Evolutionary conservation across 2,797 vertebrate species (phyloP).

Genomic region (Aselliscus stoliczkanus): DNA sequence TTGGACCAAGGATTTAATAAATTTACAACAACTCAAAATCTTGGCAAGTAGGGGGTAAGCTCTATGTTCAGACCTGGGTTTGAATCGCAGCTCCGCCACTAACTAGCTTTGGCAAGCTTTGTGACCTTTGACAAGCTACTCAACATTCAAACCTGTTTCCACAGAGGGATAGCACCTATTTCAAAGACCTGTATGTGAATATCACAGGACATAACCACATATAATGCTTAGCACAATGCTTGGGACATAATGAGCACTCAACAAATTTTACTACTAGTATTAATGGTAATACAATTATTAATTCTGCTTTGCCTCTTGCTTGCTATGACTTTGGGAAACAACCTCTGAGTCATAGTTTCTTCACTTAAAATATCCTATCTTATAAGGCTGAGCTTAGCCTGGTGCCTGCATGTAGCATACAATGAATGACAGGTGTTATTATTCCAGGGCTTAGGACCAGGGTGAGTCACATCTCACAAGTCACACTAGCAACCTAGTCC

Average conservation of each 20-base stretch:
- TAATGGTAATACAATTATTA: neutral
- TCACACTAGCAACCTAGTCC: neutral
- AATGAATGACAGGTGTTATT: neutral
- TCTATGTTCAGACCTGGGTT: neutral
- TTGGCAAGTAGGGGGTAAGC: neutral
- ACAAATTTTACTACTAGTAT: neutral
- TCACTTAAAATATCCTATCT: neutral
- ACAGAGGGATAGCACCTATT: neutral
- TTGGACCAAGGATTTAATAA: neutral
- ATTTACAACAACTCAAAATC: neutral
- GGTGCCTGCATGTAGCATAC: neutral
- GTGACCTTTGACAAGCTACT: neutral
- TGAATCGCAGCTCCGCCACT: neutral
- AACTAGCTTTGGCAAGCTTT: neutral
- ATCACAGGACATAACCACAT: neutral
- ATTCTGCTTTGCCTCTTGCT: slow-evolving; percentile 9
- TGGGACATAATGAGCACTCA: neutral
- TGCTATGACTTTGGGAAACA: neutral
- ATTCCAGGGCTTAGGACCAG: neutral
- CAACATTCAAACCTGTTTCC: neutral
- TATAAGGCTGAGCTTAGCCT: neutral
- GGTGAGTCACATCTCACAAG: neutral
- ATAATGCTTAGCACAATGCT: neutral
- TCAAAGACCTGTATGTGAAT: neutral
- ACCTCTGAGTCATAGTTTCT: neutral